Evolutionary conservation across 2,797 vertebrate species (phyloP).

Genomic region (Pantherophis alleghaniensis): DNA sequence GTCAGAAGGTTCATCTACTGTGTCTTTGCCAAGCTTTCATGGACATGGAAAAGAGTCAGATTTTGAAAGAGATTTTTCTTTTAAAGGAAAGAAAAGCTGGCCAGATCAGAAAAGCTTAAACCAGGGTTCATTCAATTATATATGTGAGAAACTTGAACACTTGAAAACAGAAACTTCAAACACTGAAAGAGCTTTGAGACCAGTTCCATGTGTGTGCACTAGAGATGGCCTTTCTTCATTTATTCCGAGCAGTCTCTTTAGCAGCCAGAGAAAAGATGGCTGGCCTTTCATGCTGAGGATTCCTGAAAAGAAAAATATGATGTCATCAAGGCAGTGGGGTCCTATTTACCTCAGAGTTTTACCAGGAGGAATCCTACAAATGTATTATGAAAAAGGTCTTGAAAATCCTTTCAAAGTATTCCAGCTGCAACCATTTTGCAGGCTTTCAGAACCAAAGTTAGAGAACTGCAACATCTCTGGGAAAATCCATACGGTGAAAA

Average conservation of each 20-base stretch:
- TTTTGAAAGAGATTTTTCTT: constrained; percentile 34
- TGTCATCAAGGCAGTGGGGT: constrained; percentile 98
- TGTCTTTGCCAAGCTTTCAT: constrained; percentile 74
- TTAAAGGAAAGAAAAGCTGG: constrained; percentile 55
- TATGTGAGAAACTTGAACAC: constrained; percentile 88
- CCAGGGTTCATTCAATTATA: constrained; percentile 85
- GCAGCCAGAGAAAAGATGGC: constrained; percentile 81
- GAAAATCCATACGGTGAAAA: constrained; percentile 92
- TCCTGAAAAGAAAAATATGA: constrained; percentile 97
- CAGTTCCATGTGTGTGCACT: accelerated
- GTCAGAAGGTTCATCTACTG: constrained; percentile 73
- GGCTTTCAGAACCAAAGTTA: constrained; percentile 87
- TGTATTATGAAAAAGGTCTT: constrained; percentile 94
- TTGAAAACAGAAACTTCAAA: constrained; percentile 71
- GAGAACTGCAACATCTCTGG: constrained; percentile 88
- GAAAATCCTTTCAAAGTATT: constrained; percentile 96
- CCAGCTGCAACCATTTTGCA: constrained; percentile 86
- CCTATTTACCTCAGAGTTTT: constrained; percentile 91
- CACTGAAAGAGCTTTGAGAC: constrained; percentile 24
- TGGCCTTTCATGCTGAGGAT: constrained; percentile 97
- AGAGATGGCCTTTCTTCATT: constrained; percentile 64
- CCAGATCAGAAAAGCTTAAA: constrained; percentile 79
- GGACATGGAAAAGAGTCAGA: constrained; percentile 66
- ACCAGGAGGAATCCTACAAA: constrained; percentile 87
- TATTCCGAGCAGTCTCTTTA: constrained; percentile 81